Evolutionary conservation across 2,797 vertebrate genomes (phyloP).

Genomic region (Pseudopleuronectes americanus): DNA sequence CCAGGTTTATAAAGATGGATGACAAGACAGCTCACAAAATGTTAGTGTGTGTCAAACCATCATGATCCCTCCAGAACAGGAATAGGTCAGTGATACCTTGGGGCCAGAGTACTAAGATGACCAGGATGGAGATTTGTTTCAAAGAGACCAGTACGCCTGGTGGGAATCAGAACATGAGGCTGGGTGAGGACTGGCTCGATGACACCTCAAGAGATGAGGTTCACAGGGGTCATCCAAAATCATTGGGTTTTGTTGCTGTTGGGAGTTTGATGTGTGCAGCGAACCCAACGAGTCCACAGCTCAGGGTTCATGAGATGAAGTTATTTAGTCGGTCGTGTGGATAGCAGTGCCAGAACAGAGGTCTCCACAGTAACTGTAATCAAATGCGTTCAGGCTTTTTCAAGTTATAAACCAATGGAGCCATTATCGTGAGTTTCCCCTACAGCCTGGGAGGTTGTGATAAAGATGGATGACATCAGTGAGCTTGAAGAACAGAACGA

Average conservation of each 20-base stretch:
- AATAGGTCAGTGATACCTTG: background rate
- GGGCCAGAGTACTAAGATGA: background rate
- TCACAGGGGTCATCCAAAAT: background rate
- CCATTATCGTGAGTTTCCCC: background rate
- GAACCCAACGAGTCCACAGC: background rate
- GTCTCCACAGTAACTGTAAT: background rate
- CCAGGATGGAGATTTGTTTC: background rate
- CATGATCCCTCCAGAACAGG: no score
- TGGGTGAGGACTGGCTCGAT: background rate
- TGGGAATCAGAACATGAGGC: background rate
- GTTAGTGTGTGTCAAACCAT: no score
- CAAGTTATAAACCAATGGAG: background rate
- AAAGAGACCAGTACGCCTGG: background rate
- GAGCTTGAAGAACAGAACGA: background rate
- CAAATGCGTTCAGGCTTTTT: background rate
- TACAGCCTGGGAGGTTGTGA: no score
- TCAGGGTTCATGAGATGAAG: background rate
- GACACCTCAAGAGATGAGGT: background rate
- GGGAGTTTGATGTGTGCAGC: background rate
- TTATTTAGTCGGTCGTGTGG: background rate
- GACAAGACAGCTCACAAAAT: no score
- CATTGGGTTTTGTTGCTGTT: background rate
- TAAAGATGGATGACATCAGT: no score
- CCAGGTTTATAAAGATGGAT: no score
- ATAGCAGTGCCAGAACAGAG: constrained; percentile 6